Evolutionary conservation across 2,888 invertebrate genomes (phyloP), one percentile per base, ranked within the genome.

Genomic region (Xestia sexstrigata): DNA sequence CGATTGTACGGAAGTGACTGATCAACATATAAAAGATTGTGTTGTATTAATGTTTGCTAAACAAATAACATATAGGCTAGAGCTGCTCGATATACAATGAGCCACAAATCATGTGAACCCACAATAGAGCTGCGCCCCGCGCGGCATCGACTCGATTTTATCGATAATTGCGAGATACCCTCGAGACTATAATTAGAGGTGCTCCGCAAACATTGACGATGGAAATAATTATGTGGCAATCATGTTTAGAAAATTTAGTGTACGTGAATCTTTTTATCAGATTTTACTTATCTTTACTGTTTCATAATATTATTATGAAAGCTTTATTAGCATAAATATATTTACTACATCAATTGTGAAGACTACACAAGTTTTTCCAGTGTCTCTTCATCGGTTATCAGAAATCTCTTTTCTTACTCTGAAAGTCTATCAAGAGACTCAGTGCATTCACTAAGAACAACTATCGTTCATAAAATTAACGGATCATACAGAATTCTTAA

Each of bases 101-200:
- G 73, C 83, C 39, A 81, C 83, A 87, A 88, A 89, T 90, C 87
- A 84, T 73, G 26, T 58, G 60, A 72, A 52, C 55, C 30, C 49
- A 87, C 89, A 87, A 89, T 88, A 88, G 87, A 84, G 89, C 74
- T 84, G 89, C 71, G 58, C 87, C 70, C 66, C 83, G 83, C 73
- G 35, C 82, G 65, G 76, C 71, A 78, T 83, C 79, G 80, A 81
- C 75, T 85, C 69, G 89, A 91, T 91, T 87, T 84, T 85, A 89
- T 90, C 88, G 89, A 91, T 89, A 90, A 90, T 90, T 87, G 87
- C 85, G 67, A 80, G 78, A 82, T 84, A 85, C 77, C 47, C 72
- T 78, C 70, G 70, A 82, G 79, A 76, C 72, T 86, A 84, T 87
- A 87, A 91, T 90, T 87, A 86, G 83, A 82, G 84, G 77, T 79